Evolutionary conservation across 1,140 invertebrate genomes (phyloP), one percentile per base, ranked within the genome.

Genomic region (Achatina immaculata): DNA sequence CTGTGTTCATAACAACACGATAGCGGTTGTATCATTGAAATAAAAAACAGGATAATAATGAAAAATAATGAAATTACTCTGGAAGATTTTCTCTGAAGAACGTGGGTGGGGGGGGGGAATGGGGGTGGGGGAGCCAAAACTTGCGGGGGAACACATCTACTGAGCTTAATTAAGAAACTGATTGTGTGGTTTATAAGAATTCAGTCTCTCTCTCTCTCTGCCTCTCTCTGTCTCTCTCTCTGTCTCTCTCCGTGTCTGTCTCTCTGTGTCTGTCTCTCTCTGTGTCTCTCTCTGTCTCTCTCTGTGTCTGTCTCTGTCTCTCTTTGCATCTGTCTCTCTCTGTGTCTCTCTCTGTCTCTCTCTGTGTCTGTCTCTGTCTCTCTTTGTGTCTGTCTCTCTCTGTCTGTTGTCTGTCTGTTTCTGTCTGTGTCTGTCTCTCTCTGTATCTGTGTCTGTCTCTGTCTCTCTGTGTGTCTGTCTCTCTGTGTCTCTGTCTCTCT

Each of bases 251-350:
- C 19, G 7, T 48, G 7, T 48, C 45, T 48, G 7, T 48, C 45
- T 72, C 69, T 72, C n/a, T 72, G 21, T 72, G 3, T 72, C 69
- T 72, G 21, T 72, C 69, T 72, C 69, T 72, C 69, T 72, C 69
- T 72, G 21, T 72, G 21, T 72, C 69, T 72, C 69, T 72, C n/a
- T 72, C 28, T 31, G 21, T 34, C 36, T 72, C 9, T 38, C 45
- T 48, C 45, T n/a, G n/a, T 48, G 7, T 48, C 45, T 48, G 7
- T 48, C 45, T 48, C 45, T 48, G 7, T 48, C 45, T 48, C 45
- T 48, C 45, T 48, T 19, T 48, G 7, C 19, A 7, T 48, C 45
- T 48, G 7, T 48, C 69, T 72, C 69, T 72, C 69, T 72, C 69
- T 72, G 21, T 72, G 21, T 72, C 69, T 72, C 69, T 72, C 69